A percentile compares a stretch with the other conserved stretches of the same genome.
These are phyloP conservation scores for Atethmia centrago DNA, from an alignment of 2,888 invertebrate genomes.

Conservation along the genomic window DNA sequence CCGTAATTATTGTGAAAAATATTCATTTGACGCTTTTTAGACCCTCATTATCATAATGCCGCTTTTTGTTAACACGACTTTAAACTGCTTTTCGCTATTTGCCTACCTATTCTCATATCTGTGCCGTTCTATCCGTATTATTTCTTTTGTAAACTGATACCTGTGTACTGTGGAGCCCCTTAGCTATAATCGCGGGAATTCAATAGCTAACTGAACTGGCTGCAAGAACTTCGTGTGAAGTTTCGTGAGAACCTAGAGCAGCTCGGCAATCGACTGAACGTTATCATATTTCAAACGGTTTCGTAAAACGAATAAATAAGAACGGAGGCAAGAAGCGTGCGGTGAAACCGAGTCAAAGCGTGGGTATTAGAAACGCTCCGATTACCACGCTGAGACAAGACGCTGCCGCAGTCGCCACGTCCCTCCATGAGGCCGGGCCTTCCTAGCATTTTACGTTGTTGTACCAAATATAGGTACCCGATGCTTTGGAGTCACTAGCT, in stretches of 20 bases:
- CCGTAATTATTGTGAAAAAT: slow-evolving; percentile 88
- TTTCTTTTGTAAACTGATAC: slow-evolving; percentile 79
- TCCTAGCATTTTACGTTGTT: slow-evolving; percentile 4
- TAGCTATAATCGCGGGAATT: slow-evolving; percentile 82
- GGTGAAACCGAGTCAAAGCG: slow-evolving; percentile 90
- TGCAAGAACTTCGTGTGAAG: slow-evolving; percentile 87
- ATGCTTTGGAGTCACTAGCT: background rate
- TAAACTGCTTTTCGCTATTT: slow-evolving; percentile 58
- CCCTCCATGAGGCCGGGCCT: slow-evolving; percentile 28
- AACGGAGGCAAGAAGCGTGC: slow-evolving; percentile 90
- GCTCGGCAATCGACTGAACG: slow-evolving; percentile 84
- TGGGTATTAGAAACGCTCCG: slow-evolving; percentile 91
- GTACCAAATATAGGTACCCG: slow-evolving; percentile 10
- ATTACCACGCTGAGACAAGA: slow-evolving; percentile 85
- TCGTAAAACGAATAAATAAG: slow-evolving; percentile 90
- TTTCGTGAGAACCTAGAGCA: slow-evolving; percentile 85
- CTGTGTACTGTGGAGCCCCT: slow-evolving; percentile 67
- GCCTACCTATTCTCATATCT: slow-evolving; percentile 31
- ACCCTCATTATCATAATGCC: slow-evolving; percentile 80
- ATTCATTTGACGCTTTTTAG: slow-evolving; percentile 85
- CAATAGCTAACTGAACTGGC: slow-evolving; percentile 83
- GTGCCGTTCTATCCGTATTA: slow-evolving; percentile 49
- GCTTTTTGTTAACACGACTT: slow-evolving; percentile 63
- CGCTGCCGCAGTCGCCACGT: slow-evolving; percentile 67
- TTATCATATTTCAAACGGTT: slow-evolving; percentile 90